Evolutionary conservation across 2,113 vertebrate species (phyloP).

Genomic region (Clupea harengus): DNA sequence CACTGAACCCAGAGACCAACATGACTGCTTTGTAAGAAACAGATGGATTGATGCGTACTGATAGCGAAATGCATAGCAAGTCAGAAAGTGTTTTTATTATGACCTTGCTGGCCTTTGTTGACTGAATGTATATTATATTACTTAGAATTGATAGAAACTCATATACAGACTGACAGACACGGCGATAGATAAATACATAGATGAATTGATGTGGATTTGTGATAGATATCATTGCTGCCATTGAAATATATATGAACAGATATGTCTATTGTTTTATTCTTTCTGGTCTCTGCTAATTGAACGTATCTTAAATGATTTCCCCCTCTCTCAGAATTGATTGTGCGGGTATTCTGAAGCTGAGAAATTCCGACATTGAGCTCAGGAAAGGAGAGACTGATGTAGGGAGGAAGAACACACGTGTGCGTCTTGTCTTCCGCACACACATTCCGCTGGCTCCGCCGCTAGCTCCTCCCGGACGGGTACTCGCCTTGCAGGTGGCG

Average conservation of each 20-base stretch:
- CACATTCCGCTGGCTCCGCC: slow-evolving; percentile 79
- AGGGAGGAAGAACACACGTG: slow-evolving; percentile 87
- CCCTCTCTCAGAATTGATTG: slow-evolving; percentile 81
- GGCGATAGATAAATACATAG: background rate
- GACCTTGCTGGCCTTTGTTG: background rate
- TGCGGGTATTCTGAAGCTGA: slow-evolving; percentile 88
- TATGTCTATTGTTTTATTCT: too few species aligned
- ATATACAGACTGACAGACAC: too few species aligned
- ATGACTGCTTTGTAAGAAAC: slow-evolving; percentile 87
- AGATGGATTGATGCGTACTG: background rate
- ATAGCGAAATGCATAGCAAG: background rate
- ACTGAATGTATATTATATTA: too few species aligned
- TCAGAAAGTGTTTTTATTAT: background rate
- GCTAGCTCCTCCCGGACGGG: slow-evolving; percentile 68
- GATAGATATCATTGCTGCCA: too few species aligned
- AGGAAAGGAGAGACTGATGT: slow-evolving; percentile 92
- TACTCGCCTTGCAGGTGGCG: slow-evolving; percentile 83
- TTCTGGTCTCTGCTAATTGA: too few species aligned
- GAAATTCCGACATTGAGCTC: slow-evolving; percentile 91
- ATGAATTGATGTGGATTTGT: too few species aligned
- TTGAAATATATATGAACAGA: too few species aligned
- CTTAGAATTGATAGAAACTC: too few species aligned
- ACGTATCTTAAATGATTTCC: background rate
- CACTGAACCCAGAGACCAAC: slow-evolving; percentile 85
- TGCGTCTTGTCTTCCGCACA: slow-evolving; percentile 84